phyloP scores from a whole-genome alignment of 2,113 vertebrate species.

The Fulica atra region DNA sequence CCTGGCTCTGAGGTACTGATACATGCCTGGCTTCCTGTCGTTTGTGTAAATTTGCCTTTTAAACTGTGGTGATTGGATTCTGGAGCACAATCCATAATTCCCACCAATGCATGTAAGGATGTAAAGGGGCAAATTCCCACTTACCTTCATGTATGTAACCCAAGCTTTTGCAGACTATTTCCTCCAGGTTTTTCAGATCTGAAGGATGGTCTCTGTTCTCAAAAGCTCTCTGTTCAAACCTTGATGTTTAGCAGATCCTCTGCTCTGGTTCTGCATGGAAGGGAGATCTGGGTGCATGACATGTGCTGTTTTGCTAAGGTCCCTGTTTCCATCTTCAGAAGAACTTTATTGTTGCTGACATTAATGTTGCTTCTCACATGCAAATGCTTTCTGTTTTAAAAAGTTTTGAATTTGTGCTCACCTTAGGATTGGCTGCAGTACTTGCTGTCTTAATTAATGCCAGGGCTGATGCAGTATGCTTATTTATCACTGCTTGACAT shows the following conservation, averaged over 20 bases:
- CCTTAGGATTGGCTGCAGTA: background rate
- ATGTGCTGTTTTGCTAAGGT: background rate
- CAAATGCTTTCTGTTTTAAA: background rate
- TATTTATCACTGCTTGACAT: background rate
- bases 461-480: background rate
- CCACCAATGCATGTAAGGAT: background rate
- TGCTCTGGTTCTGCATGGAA: background rate
- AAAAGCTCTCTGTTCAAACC: background rate
- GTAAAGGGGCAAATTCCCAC: background rate
- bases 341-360: background rate
- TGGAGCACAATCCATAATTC: background rate
- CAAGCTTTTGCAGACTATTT: background rate
- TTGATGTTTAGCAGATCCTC: background rate
- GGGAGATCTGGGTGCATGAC: background rate
- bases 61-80: background rate
- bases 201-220: background rate
- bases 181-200: background rate
- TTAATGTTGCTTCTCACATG: background rate
- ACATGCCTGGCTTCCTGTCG: accelerated
- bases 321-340: background rate
- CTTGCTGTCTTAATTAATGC: background rate
- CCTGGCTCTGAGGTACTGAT: background rate
- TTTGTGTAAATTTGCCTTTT: background rate
- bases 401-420: background rate
- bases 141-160: background rate